These are phyloP conservation scores for Rapana venosa DNA, from an alignment of 2,888 invertebrate genomes.

Conservation along the genomic window DNA sequence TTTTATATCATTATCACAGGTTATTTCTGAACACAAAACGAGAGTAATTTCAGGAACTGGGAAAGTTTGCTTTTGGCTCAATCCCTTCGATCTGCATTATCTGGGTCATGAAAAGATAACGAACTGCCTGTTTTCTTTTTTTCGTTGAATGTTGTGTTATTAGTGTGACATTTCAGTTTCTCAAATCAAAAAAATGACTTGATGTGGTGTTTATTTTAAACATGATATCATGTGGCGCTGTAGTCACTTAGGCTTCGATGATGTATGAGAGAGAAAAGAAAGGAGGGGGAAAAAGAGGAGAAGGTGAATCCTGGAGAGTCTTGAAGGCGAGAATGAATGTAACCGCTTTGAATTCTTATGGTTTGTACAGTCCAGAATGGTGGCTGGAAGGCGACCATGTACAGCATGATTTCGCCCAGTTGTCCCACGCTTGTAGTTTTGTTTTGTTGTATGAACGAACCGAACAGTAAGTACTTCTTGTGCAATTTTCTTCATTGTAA, in stretches of 20 bases:
- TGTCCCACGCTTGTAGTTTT: constrained; percentile 12
- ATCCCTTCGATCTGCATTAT: neutral
- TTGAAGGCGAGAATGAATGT: neutral
- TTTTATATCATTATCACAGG: constrained; percentile 13
- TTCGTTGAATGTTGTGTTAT: neutral
- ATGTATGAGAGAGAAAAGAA: neutral
- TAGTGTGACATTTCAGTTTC: neutral
- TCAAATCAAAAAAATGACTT: constrained; percentile 12
- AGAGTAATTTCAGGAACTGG: constrained; percentile 1
- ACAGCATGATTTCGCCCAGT: neutral
- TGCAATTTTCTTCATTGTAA: constrained; percentile 4
- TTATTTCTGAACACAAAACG: neutral
- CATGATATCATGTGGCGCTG: neutral
- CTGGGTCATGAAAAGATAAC: neutral
- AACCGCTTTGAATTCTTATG: neutral
- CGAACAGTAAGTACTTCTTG: neutral
- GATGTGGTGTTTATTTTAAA: neutral
- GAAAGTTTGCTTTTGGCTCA: neutral
- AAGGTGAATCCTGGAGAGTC: neutral
- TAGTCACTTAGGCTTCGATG: neutral
- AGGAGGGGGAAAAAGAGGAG: neutral
- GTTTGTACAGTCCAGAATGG: neutral
- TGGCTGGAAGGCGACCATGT: neutral
- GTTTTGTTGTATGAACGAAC: neutral
- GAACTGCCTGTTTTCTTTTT: neutral